phyloP scores from a whole-genome alignment of 2,113 vertebrate genomes.

The Sardina pilchardus region DNA sequence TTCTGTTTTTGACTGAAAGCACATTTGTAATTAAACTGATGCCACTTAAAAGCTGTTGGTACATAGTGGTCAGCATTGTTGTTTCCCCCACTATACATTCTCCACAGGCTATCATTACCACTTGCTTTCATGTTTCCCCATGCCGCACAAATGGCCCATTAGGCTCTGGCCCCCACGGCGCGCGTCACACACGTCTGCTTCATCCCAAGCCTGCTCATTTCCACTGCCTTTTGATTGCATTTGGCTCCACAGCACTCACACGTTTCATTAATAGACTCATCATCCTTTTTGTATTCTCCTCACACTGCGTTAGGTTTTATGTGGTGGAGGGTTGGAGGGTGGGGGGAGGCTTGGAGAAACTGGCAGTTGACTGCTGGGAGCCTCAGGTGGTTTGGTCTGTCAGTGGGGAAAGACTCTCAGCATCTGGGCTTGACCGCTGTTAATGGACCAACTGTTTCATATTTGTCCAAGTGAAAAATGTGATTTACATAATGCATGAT shows the following conservation, averaged over 20 bases:
- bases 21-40: not conserved
- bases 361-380: not conserved
- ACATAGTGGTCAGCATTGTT: not conserved
- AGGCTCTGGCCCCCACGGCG: not conserved
- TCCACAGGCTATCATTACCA: not conserved
- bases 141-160: conserved; percentile 1
- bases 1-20: not conserved
- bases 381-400: conserved; percentile 4
- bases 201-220: not conserved
- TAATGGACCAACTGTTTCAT: not conserved
- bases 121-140: not conserved
- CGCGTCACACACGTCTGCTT: not conserved
- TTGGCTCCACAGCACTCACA: not conserved
- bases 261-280: not conserved
- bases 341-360: not conserved
- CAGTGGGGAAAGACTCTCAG: not conserved
- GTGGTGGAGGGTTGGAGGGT: not conserved
- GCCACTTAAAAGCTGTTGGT: not conserved
- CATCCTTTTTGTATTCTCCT: not conserved
- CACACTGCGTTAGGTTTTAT: not conserved
- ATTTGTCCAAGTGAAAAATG: not conserved
- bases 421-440: not conserved
- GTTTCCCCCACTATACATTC: not conserved
- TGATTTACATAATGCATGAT: not conserved
- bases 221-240: not conserved